Evolutionary conservation across 2,888 invertebrate genomes (phyloP), one percentile per base, ranked within the genome.

Genomic region (Aleiodes alternator): DNA sequence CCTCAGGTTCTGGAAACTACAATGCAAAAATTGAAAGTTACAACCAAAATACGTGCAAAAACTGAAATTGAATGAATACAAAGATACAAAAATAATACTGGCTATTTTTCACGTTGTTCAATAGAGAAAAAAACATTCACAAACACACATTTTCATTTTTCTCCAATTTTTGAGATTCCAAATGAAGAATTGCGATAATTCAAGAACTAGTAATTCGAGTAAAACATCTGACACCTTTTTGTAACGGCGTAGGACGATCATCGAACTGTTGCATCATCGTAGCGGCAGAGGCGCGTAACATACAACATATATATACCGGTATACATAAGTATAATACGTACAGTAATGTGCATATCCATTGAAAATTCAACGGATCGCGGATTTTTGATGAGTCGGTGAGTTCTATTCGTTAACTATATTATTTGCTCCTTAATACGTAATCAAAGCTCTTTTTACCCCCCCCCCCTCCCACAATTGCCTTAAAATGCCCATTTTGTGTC

Each of bases 161-260:
- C 31, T 34, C 5, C 51, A 59, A 59, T 31, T 59, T 59, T 59
- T 9, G 34, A 11, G 6, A 34, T 34, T 31, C 31, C 14, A 29
- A 29, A 51, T 68, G 64, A 68, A 50, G 12, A n/a, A 51, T 14
- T n/a, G 4, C 50, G 53, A 51, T 31, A 31, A 50, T 51, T 8
- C 14, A 31, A 16, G 29, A 23, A 31, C n/a, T 14, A 12, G 68
- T n/a, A 50, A 50, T 11, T 11, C 59, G 11, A 51, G 50, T 72
- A 73, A 3, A 64, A 77, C 80, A 80, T 79, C 78, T 80, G 80
- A 78, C 76, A 73, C 61, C 77, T 73, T 80, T 79, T 79, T 78
- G 68, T 75, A 77, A 75, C 53, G 74, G 80, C 78, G 80, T 81
- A 78, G 81, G 81, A 76, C 78, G 81, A 81, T 72, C 78, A 69